Conservation (phyloP, 2,888 invertebrate species). For the Sialis fuliginosa region DNA sequence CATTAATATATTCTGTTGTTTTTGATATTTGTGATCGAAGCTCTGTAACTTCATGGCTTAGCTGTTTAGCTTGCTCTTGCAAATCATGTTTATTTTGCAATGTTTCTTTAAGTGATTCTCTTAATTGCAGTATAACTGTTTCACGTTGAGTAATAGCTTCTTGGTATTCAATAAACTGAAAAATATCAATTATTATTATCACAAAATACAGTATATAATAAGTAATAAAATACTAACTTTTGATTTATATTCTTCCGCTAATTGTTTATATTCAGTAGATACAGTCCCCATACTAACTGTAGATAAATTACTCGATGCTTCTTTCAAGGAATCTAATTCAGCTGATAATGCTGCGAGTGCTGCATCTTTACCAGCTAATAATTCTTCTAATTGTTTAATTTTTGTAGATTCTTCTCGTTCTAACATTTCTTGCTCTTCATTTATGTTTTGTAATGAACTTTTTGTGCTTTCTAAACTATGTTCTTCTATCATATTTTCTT, state of each 20-base stretch:
- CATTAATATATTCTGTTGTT: constrained; percentile 24
- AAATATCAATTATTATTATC: constrained; percentile 14
- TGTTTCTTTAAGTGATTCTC: constrained; percentile 49
- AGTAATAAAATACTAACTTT: constrained; percentile 33
- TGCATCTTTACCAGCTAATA: constrained; percentile 27
- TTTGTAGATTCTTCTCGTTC: background rate
- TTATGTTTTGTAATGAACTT: too few species aligned
- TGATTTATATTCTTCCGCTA: constrained; percentile 47
- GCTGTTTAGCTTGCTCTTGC: constrained; percentile 39
- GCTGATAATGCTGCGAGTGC: constrained; percentile 27
- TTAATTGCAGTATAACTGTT: constrained; percentile 51
- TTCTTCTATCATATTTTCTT: background rate
- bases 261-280: constrained; percentile 53
- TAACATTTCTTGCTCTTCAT: too few species aligned
- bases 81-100: constrained; percentile 40
- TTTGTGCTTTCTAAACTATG: background rate
- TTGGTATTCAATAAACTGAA: constrained; percentile 56
- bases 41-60: constrained; percentile 36
- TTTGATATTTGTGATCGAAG: constrained; percentile 29
- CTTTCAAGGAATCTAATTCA: constrained; percentile 30
- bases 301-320: constrained; percentile 28
- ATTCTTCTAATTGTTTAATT: constrained; percentile 25
- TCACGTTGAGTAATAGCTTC: constrained; percentile 50
- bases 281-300: constrained; percentile 36
- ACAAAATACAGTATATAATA: background rate